Evolutionary conservation across 2,113 vertebrate species (phyloP).

Genomic region (Albula goreensis): DNA sequence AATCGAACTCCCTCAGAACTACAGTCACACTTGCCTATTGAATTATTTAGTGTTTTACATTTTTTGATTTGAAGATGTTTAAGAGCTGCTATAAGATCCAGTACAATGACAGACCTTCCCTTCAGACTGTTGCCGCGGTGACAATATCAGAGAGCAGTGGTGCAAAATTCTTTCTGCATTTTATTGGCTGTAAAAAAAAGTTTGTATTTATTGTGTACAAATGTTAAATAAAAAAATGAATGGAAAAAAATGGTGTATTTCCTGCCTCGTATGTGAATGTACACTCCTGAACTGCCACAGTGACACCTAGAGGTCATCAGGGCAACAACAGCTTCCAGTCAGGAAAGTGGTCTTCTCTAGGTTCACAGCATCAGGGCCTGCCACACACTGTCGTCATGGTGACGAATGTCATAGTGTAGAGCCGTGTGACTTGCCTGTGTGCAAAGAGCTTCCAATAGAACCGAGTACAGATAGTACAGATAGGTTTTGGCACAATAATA

Average conservation of each 20-base stretch:
- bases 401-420: too few relatives aligned
- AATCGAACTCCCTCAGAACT: conserved; percentile 29
- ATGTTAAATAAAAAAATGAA: conserved; percentile 95
- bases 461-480: too few relatives aligned
- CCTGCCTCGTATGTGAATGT: background rate
- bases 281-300: background rate
- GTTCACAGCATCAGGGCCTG: too few relatives aligned
- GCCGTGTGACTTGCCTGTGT: too few relatives aligned
- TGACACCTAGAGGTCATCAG: too few relatives aligned
- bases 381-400: too few relatives aligned
- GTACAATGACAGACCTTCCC: conserved; percentile 59
- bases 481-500: too few relatives aligned
- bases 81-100: conserved; percentile 77
- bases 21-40: conserved; percentile 47
- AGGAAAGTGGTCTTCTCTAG: too few relatives aligned
- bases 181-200: conserved; percentile 96
- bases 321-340: too few relatives aligned
- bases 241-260: conserved; percentile 32
- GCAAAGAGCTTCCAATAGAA: too few relatives aligned
- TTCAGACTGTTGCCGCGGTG: conserved; percentile 71
- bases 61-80: conserved; percentile 78
- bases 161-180: conserved; percentile 83
- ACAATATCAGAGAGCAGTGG: conserved; percentile 75
- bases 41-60: conserved; percentile 74
- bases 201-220: conserved; percentile 99